These are phyloP conservation scores for Lophura nycthemera DNA, from an alignment of 2,113 vertebrate species.

Conservation along the genomic window DNA sequence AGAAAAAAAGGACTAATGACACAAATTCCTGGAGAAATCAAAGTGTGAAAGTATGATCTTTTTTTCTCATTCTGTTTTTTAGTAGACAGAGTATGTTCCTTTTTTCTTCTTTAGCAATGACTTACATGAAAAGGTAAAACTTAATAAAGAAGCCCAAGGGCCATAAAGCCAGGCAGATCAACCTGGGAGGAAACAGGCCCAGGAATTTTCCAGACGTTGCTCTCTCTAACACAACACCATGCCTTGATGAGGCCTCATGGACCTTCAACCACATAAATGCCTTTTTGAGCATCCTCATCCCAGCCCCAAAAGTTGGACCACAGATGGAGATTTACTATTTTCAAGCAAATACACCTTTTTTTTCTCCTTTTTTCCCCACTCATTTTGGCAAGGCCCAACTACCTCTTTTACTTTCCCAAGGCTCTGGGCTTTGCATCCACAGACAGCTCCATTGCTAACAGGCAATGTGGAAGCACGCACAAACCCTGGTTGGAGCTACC, in stretches of 20 bases:
- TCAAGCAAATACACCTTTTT: background rate
- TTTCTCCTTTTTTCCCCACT: accelerated
- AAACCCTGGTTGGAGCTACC: background rate
- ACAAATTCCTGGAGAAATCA: background rate
- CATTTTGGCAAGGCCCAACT: background rate
- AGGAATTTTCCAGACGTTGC: background rate
- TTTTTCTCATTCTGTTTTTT: background rate
- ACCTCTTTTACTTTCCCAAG: background rate
- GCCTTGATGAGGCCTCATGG: background rate
- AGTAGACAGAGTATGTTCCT: background rate
- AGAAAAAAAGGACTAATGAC: background rate
- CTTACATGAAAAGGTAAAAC: slow-evolving; percentile 9
- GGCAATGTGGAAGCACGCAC: background rate
- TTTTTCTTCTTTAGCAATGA: background rate
- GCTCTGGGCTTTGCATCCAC: background rate
- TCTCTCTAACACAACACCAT: background rate
- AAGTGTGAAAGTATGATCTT: accelerated
- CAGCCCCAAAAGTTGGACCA: background rate
- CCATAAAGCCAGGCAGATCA: background rate
- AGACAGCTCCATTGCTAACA: background rate
- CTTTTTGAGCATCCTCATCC: background rate
- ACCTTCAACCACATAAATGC: background rate
- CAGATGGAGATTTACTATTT: background rate
- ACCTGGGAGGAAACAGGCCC: background rate
- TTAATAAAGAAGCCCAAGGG: background rate